Percentiles rank a stretch among this genome's conserved stretches.
Evolutionary conservation across 2,797 vertebrate species (phyloP).

Genomic region (Periophthalmus magnuspinnatus): DNA sequence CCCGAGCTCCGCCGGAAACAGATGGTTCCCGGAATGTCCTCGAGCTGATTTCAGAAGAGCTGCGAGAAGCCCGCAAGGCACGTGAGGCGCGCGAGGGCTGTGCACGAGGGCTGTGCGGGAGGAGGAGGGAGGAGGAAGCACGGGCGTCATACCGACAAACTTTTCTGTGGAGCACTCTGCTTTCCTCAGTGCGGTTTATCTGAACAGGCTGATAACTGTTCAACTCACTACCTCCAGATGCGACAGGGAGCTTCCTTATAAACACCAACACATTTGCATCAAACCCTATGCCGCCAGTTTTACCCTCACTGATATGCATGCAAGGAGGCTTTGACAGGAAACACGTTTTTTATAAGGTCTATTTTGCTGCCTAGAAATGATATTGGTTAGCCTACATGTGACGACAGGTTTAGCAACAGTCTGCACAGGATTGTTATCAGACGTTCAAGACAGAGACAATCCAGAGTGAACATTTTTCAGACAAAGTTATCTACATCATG

Average conservation of each 20-base stretch:
- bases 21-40: slow-evolving; percentile 86
- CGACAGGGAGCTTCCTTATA: slow-evolving; percentile 4
- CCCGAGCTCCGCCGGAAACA: slow-evolving; percentile 75
- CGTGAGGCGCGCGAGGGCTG: slow-evolving; percentile 43
- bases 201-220: slow-evolving; percentile 3
- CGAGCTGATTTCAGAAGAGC: slow-evolving; percentile 74
- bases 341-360: background rate
- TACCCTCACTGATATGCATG: background rate
- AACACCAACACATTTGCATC: slow-evolving; percentile 3
- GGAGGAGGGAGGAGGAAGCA: slow-evolving; percentile 37
- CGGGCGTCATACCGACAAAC: slow-evolving; percentile 45
- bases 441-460: background rate
- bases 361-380: background rate
- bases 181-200: background rate
- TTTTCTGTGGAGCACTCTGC: slow-evolving; percentile 37
- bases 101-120: slow-evolving; percentile 14
- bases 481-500: background rate
- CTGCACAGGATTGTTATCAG: too few species aligned
- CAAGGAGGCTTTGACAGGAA: background rate
- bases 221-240: background rate
- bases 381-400: background rate
- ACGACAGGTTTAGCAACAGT: too few species aligned
- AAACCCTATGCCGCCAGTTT: background rate
- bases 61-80: slow-evolving; percentile 71
- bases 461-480: background rate